A percentile compares a stretch with the other conserved stretches of the same genome.
Conservation (phyloP, 2,113 vertebrate species). For the Leptocoma aspasia region DNA sequence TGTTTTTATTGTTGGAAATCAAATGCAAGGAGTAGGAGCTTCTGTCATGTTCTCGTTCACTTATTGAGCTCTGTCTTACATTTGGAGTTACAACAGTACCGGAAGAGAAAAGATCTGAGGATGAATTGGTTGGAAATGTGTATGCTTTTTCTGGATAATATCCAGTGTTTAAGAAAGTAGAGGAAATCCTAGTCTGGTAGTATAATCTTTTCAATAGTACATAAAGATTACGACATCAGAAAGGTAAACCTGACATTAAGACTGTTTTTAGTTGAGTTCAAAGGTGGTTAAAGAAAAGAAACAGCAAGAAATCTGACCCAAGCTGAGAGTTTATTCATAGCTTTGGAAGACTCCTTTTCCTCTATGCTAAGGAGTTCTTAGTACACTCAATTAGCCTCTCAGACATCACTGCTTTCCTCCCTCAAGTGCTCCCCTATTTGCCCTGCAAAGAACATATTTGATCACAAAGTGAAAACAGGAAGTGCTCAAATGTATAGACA, state of each 20-base stretch:
- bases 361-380: slow-evolving; percentile 78
- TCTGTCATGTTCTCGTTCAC: slow-evolving; percentile 4
- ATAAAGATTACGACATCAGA: slow-evolving; percentile 89
- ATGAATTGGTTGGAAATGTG: slow-evolving; percentile 65
- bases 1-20: slow-evolving; percentile 40
- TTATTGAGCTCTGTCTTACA: slow-evolving; percentile 47
- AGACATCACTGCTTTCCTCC: slow-evolving; percentile 79
- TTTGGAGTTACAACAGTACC: slow-evolving; percentile 48
- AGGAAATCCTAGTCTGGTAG: slow-evolving; percentile 89
- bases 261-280: slow-evolving; percentile 81
- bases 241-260: slow-evolving; percentile 88
- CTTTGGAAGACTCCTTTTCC: slow-evolving; percentile 72
- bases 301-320: slow-evolving; percentile 70
- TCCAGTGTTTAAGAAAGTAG: slow-evolving; percentile 81
- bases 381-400: slow-evolving; percentile 84
- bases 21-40: slow-evolving; percentile 1
- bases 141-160: slow-evolving; percentile 79
- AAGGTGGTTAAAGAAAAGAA: slow-evolving; percentile 76
- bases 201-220: slow-evolving; percentile 88
- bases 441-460: slow-evolving; percentile 86
- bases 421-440: slow-evolving; percentile 80
- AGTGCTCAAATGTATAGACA: slow-evolving; percentile 89
- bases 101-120: slow-evolving; percentile 57
- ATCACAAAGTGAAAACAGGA: slow-evolving; percentile 90
- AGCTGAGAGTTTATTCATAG: slow-evolving; percentile 70